Conservation (phyloP, 2,113 vertebrate genomes). For the Neolamprologus sp. region DNA sequence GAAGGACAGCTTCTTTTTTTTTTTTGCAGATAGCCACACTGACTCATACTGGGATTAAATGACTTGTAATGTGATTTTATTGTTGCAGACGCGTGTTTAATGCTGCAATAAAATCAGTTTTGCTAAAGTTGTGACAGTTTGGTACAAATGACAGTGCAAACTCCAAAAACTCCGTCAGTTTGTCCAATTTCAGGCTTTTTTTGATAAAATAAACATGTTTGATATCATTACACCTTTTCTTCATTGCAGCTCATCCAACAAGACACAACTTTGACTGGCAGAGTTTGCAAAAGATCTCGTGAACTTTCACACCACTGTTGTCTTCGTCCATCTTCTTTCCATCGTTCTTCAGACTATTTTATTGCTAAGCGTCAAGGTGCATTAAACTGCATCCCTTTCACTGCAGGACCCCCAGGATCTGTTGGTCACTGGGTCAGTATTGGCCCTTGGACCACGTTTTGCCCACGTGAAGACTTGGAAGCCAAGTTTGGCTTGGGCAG, state of each 20-base stretch:
- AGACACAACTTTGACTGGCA: not conserved
- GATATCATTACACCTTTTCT: not conserved
- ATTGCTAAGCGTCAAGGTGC: not conserved
- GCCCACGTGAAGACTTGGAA: not conserved
- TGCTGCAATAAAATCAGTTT: not conserved
- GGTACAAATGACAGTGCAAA: not conserved
- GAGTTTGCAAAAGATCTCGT: not conserved
- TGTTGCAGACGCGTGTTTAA: rapidly evolving
- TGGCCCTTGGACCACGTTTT: not conserved
- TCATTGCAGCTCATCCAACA: not conserved
- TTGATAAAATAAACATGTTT: not conserved
- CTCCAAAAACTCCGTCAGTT: not conserved
- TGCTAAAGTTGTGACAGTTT: not conserved
- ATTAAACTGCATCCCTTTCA: not conserved
- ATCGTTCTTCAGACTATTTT: not conserved
- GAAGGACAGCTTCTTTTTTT: not conserved
- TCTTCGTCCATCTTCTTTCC: not conserved
- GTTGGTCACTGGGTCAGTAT: not conserved
- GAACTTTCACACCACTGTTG: not conserved
- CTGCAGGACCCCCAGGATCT: not conserved
- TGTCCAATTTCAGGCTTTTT: not conserved
- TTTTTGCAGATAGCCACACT: not conserved
- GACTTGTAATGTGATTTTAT: not conserved
- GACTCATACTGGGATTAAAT: not conserved
- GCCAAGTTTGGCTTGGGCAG: not conserved